Conservation (phyloP, 2,888 invertebrate species). For the Rutpela maculata region DNA sequence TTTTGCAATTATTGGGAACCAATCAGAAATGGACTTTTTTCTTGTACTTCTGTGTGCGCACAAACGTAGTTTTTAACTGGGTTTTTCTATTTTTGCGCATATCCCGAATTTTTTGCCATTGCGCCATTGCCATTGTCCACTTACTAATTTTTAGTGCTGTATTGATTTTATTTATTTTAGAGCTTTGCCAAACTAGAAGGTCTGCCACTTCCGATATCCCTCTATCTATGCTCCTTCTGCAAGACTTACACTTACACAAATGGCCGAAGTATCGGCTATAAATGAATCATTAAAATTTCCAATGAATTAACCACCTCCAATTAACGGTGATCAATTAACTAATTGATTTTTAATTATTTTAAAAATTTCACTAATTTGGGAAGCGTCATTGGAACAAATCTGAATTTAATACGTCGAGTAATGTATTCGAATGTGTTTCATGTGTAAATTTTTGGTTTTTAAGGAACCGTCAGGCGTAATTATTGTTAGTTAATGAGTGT, state of each 20-base stretch:
- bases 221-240: constrained; percentile 24
- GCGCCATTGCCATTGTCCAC: constrained; percentile 73
- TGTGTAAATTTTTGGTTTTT: constrained; percentile 15
- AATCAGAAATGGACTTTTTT: constrained; percentile 74
- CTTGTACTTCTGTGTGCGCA: constrained; percentile 68
- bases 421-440: constrained; percentile 19
- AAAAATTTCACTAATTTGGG: constrained; percentile 36
- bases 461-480: constrained; percentile 16
- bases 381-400: constrained; percentile 13
- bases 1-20: constrained; percentile 75
- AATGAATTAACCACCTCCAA: constrained; percentile 27
- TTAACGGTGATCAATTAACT: constrained; percentile 24
- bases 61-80: constrained; percentile 70
- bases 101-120: constrained; percentile 74
- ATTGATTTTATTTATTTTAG: constrained; percentile 72
- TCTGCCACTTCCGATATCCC: constrained; percentile 32
- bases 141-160: constrained; percentile 74
- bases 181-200: constrained; percentile 56
- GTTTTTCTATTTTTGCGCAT: constrained; percentile 67
- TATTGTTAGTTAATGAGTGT: constrained; percentile 38
- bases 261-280: not conserved
- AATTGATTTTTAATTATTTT: constrained; percentile 39
- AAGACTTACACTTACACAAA: not conserved
- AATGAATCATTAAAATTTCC: constrained; percentile 39
- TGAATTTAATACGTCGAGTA: constrained; percentile 15